phyloP scores from a whole-genome alignment of 2,888 invertebrate genomes.

The Ormyrus rosae region DNA sequence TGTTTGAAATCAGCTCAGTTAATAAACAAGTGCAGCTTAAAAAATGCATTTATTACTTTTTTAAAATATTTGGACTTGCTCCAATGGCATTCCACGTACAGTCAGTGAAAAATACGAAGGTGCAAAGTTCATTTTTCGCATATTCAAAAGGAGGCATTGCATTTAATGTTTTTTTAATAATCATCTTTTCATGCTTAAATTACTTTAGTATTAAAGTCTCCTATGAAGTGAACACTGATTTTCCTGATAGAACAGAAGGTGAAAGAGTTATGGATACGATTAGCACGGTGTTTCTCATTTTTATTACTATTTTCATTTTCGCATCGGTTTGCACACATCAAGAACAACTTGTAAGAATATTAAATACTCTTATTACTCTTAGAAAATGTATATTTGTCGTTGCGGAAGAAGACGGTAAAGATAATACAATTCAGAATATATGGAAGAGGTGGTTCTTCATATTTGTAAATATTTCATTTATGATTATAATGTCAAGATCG shows the following conservation, averaged over 20 bases:
- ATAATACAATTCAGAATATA: neutral
- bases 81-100: neutral
- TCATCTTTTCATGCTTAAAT: neutral
- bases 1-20: neutral
- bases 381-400: neutral
- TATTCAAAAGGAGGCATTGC: neutral
- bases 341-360: neutral
- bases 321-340: neutral
- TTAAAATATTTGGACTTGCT: neutral
- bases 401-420: neutral
- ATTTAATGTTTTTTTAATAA: neutral
- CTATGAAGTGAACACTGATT: neutral
- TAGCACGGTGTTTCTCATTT: neutral
- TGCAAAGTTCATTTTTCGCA: neutral
- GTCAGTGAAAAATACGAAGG: neutral
- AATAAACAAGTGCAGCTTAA: neutral
- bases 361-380: neutral
- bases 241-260: neutral
- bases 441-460: neutral
- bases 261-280: neutral
- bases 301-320: neutral
- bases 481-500: neutral
- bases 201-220: neutral
- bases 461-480: neutral
- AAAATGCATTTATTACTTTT: neutral